Conservation (phyloP, 2,113 vertebrate genomes). For the Cynocephalus volans region DNA sequence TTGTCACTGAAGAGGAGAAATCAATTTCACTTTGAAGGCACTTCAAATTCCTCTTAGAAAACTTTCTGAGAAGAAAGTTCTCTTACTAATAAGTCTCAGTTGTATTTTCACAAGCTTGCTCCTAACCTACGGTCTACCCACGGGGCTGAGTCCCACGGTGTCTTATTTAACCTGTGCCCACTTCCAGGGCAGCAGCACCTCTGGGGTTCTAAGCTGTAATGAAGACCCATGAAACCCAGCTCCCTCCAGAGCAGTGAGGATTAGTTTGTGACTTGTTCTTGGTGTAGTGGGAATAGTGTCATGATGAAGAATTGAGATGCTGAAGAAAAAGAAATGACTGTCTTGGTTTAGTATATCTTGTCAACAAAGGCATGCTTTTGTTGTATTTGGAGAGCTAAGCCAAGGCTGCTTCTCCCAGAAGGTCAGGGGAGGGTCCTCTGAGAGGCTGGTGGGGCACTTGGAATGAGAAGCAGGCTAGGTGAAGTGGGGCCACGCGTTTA, state of each 20-base stretch:
- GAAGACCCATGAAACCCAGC: not conserved
- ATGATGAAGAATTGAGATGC: not conserved
- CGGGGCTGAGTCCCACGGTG: not conserved
- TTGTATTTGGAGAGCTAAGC: not conserved
- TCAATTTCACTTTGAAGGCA: not conserved
- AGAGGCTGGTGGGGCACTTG: not conserved
- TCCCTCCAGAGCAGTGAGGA: constrained; percentile 9
- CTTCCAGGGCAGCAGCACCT: not conserved
- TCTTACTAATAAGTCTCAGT: constrained; percentile 39
- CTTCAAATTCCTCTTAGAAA: constrained; percentile 42
- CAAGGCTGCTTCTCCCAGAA: not conserved
- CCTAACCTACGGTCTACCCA: not conserved
- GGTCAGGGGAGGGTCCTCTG: not conserved
- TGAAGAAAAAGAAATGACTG: not conserved
- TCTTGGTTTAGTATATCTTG: not conserved
- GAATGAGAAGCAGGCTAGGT: not conserved
- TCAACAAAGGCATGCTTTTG: not conserved
- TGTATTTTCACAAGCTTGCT: constrained; percentile 15
- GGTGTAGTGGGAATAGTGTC: constrained; percentile 4
- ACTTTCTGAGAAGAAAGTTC: constrained; percentile 72
- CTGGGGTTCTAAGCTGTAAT: not conserved
- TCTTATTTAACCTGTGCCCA: constrained; percentile 31
- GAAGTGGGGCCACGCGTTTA: not conserved
- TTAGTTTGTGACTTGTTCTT: not conserved
- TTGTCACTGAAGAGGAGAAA: not conserved